Conservation (phyloP, 2,888 invertebrate genomes). For the Callinectes sapidus region DNA sequence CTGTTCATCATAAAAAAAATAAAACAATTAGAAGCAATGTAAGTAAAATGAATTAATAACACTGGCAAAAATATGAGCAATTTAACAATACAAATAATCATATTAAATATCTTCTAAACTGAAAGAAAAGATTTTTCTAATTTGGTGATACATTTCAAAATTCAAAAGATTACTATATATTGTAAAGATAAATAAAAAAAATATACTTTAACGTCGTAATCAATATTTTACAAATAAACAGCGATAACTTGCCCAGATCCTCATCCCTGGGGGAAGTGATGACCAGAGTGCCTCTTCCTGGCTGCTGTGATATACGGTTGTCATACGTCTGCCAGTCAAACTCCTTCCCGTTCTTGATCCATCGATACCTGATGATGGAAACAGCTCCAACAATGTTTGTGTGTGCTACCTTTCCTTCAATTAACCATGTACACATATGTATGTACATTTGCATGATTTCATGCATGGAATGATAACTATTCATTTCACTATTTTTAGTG, state of each 20-base stretch:
- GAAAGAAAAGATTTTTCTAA: not conserved
- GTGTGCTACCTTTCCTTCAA: not conserved
- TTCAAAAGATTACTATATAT: not conserved
- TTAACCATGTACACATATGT: not conserved
- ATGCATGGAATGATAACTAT: not conserved
- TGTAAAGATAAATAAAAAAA: not conserved
- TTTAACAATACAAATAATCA: not conserved
- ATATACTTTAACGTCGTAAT: not conserved
- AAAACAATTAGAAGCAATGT: not conserved
- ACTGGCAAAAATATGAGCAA: not conserved
- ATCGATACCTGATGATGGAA: constrained; percentile 79
- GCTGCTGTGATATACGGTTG: constrained; percentile 94
- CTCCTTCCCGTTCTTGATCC: constrained; percentile 97
- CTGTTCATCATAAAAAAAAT: constrained; percentile 74
- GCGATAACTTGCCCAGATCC: constrained; percentile 82
- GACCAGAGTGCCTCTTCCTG: constrained; percentile 94
- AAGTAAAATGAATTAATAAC: not conserved
- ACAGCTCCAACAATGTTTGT: not conserved
- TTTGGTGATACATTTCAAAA: no score
- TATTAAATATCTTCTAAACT: not conserved
- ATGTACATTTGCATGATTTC: not conserved
- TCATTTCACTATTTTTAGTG: not conserved
- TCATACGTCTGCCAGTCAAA: constrained; percentile 97
- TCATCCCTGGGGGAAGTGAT: constrained; percentile 91
- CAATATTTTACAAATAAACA: not conserved